Conservation (phyloP, 2,797 vertebrate species). For the Pantherophis vulpinus region DNA sequence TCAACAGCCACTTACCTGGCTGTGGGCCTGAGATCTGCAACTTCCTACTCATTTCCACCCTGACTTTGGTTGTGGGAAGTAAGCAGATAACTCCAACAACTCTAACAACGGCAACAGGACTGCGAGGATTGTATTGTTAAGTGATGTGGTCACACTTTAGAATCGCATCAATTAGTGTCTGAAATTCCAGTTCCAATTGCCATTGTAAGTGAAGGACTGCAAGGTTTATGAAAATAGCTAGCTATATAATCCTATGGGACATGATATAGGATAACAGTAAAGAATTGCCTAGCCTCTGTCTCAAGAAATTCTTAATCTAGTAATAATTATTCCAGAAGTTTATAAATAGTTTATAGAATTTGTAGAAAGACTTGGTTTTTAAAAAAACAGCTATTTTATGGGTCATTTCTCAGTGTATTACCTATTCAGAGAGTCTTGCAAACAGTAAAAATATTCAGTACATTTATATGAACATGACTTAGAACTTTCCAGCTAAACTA, state of each 20-base stretch:
- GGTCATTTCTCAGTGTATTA: background rate
- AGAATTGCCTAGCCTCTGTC: background rate
- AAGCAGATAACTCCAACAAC: background rate
- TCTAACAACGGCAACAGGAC: background rate
- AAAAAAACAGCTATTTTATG: background rate
- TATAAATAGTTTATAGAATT: background rate
- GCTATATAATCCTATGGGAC: background rate
- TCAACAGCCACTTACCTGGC: background rate
- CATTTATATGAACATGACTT: background rate
- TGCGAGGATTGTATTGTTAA: background rate
- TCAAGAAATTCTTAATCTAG: background rate
- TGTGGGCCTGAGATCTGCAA: background rate
- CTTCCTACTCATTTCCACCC: background rate
- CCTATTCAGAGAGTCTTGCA: background rate
- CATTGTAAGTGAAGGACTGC: background rate
- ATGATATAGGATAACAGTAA: background rate
- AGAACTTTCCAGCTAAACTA: background rate
- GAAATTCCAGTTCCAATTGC: background rate
- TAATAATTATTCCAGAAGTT: background rate
- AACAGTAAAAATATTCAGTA: background rate
- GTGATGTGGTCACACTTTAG: background rate
- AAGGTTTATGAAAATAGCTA: background rate
- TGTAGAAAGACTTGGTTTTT: background rate
- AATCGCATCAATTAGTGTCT: background rate
- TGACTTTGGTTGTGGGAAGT: background rate